Conservation (phyloP, 2,888 invertebrate species). For the Drosophila rubida region DNA sequence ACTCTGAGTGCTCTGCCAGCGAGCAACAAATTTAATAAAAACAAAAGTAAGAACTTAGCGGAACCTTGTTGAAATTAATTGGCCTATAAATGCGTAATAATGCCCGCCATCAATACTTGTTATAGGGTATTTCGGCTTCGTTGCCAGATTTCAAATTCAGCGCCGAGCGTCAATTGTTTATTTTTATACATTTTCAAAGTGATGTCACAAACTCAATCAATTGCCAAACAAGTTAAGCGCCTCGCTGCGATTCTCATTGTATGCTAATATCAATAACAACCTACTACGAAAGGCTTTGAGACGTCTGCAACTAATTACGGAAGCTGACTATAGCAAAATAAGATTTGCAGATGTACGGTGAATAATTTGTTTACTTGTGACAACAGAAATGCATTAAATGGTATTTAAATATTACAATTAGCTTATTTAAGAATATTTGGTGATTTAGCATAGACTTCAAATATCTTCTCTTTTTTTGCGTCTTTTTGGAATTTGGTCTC, state of each 20-base stretch:
- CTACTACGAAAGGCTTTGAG: too few species aligned
- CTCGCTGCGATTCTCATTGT: constrained; percentile 15
- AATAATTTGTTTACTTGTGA: constrained; percentile 39
- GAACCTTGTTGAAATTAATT: too few species aligned
- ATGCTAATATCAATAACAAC: too few species aligned
- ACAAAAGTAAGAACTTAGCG: neutral
- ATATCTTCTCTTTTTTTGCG: neutral
- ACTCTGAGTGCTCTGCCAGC: neutral
- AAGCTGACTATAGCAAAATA: neutral
- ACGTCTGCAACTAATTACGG: too few species aligned
- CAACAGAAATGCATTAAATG: constrained; percentile 25
- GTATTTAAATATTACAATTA: constrained; percentile 39
- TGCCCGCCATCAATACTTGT: too few species aligned
- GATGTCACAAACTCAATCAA: constrained; percentile 65
- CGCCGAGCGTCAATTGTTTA: constrained; percentile 59
- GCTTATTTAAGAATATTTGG: constrained; percentile 67
- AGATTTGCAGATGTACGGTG: neutral
- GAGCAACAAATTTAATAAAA: neutral
- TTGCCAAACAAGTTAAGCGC: constrained; percentile 61
- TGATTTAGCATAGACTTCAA: constrained; percentile 62
- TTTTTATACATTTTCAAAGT: constrained; percentile 76
- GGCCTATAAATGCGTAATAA: too few species aligned
- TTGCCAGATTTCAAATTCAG: constrained; percentile 15
- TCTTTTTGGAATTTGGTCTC: constrained; percentile 12
- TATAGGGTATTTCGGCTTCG: too few species aligned